These are phyloP conservation scores for Sesia bembeciformis DNA, from an alignment of 2,888 invertebrate species.

Conservation along the genomic window DNA sequence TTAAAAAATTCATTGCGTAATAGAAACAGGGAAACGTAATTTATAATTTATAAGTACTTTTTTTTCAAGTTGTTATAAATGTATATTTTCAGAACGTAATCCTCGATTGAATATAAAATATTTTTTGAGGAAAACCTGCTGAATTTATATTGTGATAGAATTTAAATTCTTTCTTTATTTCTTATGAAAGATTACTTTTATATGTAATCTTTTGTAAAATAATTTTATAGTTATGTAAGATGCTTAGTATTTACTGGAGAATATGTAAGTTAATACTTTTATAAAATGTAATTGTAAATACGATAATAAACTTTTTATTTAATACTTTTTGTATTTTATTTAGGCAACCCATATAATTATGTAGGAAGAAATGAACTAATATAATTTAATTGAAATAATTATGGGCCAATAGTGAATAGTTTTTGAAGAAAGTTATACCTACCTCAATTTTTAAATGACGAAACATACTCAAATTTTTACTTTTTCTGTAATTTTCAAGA, in stretches of 20 bases:
- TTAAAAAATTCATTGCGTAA: no score
- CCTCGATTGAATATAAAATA: conserved; percentile 36
- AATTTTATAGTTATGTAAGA: background rate
- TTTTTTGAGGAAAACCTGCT: conserved; percentile 62
- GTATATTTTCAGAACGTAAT: conserved; percentile 65
- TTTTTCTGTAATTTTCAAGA: no score
- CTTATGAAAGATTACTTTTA: background rate
- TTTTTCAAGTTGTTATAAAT: conserved; percentile 11
- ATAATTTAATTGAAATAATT: no score
- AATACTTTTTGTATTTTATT: background rate
- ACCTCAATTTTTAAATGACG: no score
- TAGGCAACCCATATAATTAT: no score
- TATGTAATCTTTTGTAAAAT: conserved; percentile 3
- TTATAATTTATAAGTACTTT: background rate
- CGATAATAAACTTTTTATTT: background rate
- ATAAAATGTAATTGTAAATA: background rate
- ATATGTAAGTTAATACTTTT: background rate
- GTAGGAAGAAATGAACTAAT: no score
- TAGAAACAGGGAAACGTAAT: background rate
- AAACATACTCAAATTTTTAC: no score
- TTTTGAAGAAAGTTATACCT: no score
- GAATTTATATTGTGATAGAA: conserved; percentile 62
- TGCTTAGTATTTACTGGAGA: background rate
- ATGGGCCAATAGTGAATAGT: no score
- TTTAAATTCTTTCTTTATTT: conserved; percentile 1